Evolutionary conservation across 2,113 vertebrate species (phyloP).

Genomic region (Shinisaurus crocodilurus): DNA sequence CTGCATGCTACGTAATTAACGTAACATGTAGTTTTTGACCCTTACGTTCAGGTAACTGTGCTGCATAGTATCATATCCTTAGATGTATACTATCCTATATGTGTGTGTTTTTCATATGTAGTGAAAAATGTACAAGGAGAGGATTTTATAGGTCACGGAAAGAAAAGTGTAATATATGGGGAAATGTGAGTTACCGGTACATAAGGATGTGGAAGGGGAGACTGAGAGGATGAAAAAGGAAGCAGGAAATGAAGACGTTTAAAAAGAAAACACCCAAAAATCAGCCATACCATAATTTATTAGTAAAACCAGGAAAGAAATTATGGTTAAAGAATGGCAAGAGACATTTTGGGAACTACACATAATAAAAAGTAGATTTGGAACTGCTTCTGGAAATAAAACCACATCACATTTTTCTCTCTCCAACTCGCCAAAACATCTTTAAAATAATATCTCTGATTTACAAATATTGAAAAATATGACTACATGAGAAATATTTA

Average conservation of each 20-base stretch:
- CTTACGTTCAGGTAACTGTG: not conserved
- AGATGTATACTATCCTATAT: not conserved
- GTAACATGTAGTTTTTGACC: not conserved
- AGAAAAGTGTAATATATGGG: not conserved
- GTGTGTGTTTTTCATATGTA: not conserved
- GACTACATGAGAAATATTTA: too few relatives aligned
- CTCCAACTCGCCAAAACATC: not conserved
- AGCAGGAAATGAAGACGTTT: not conserved
- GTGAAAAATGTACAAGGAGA: not conserved
- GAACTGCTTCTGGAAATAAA: not conserved
- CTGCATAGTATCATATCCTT: not conserved
- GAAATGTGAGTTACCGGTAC: fast-evolving
- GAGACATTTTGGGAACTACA: not conserved
- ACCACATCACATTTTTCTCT: not conserved
- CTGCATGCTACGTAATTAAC: not conserved
- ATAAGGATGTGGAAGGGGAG: not conserved
- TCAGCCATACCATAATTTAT: not conserved
- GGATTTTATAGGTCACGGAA: not conserved
- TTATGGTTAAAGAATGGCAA: not conserved
- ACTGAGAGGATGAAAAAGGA: not conserved
- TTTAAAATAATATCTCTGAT: not conserved
- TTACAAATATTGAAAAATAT: not conserved
- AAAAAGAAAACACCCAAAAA: not conserved
- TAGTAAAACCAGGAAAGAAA: not conserved
- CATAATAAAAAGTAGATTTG: slow-evolving; percentile 1